Evolutionary conservation across 2,797 vertebrate species (phyloP).

Genomic region (Lagorchestes hirsutus): DNA sequence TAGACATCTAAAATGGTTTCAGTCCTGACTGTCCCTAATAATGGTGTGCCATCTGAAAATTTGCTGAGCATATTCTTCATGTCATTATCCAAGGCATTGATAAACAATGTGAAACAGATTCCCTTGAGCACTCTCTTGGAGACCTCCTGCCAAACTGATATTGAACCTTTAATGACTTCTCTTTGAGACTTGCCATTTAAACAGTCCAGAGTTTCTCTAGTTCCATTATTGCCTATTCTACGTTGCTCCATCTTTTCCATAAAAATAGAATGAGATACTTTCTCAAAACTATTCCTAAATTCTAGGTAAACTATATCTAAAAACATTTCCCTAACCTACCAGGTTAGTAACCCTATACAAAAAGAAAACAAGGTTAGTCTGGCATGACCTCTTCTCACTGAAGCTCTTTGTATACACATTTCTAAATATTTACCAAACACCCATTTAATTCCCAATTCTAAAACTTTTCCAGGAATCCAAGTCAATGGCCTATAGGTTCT

Average conservation of each 20-base stretch:
- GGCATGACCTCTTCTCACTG: not conserved
- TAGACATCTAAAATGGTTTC: not conserved
- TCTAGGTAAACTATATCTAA: not conserved
- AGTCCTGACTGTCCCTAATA: not conserved
- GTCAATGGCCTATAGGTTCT: not conserved
- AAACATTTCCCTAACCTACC: not conserved
- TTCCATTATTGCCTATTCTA: not conserved
- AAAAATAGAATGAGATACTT: not conserved
- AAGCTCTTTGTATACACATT: not conserved
- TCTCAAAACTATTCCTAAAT: not conserved
- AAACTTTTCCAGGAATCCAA: not conserved
- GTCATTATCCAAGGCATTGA: not conserved
- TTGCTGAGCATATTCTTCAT: not conserved
- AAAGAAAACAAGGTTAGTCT: not conserved
- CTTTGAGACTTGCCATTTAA: not conserved
- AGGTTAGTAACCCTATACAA: not conserved
- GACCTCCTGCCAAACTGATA: not conserved
- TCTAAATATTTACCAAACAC: not conserved
- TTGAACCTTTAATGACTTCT: not conserved
- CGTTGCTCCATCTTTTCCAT: not conserved
- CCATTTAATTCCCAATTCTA: not conserved
- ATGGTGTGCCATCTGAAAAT: not conserved
- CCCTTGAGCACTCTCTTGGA: not conserved
- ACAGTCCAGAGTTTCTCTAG: not conserved
- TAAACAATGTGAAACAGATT: not conserved